Base-by-base conservation (phyloP, 2,797 vertebrate species). In the Prionace glauca region DNA sequence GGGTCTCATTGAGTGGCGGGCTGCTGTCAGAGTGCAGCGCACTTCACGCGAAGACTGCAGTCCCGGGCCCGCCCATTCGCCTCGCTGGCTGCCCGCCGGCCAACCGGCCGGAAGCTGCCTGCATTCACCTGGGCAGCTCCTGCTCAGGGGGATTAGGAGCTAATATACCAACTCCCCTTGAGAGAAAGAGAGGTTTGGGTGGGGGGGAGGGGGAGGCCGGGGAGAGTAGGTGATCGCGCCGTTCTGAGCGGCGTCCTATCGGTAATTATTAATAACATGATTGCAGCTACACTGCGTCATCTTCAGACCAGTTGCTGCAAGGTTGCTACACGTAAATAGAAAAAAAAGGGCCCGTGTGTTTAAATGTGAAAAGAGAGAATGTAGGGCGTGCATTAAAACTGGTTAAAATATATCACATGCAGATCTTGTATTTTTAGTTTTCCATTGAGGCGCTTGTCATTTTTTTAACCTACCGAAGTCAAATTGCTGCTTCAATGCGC, bases 1-100 rank as follows among this genome's bases (percentile, higher is more conserved):
- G 87, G 74, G 71, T 96, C 96, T 96, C 96, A 95, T 41, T 96
- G 96, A 96, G 95, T 97, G 96, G 91, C 69, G 26, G 62, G 72
- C 95, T 96, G 72, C 95, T 95, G 69, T 96, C 95, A 88, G 77
- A 94, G 96, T 96, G 96, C 93, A 94, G 50, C 92, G 95, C 96
- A 71, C 95, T 91, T 94, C 95, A 96, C 84, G 96, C 95, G 96
- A 95, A 84, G 96, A 97, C 97, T 97, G 97, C 97, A 96, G 97
- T 95, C 96, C 96, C 60, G n/a, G 93, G 45, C 95, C 74, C 67
- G 96, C 87, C 96, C n/a, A 36, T 77, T 72, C 18, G 24, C 67
- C 36, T 94, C 92, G 24, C 41, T 12, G 67, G 1, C 26, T 3
- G 67, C 65, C 69, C 10, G 11, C 62, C 14, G 14, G 62, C 62